A percentile compares a stretch with the other conserved stretches of the same genome.
Conservation (phyloP, 2,888 invertebrate genomes). For the Chelonus formosanus region DNA sequence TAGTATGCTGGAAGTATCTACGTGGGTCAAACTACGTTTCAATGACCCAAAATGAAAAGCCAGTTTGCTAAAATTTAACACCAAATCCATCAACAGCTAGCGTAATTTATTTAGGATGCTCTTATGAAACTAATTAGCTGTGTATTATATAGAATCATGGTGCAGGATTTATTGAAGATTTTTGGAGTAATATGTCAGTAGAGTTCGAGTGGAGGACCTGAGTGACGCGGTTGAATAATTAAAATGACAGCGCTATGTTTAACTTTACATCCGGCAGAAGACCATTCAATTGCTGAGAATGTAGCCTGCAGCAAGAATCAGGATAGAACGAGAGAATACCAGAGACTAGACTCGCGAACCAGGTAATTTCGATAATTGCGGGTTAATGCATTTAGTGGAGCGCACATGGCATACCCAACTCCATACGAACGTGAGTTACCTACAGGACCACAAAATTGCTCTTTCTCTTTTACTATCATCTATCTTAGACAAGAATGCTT, state of each 20-base stretch:
- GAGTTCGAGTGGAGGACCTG: slow-evolving; percentile 5
- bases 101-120: not conserved
- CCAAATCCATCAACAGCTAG: not conserved
- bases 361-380: slow-evolving; percentile 58
- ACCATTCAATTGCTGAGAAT: slow-evolving; percentile 6
- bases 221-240: slow-evolving; percentile 21
- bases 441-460: slow-evolving; percentile 45
- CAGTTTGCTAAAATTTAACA: slow-evolving; percentile 18
- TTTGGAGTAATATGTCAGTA: not conserved
- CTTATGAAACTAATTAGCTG: no score
- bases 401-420: slow-evolving; percentile 47
- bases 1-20: slow-evolving; percentile 14
- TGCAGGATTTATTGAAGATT: no score
- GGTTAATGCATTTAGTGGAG: slow-evolving; percentile 55
- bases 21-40: slow-evolving; percentile 8
- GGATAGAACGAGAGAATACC: slow-evolving; percentile 9
- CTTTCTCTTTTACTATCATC: not conserved
- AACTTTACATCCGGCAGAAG: slow-evolving; percentile 5
- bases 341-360: slow-evolving; percentile 40
- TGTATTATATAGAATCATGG: no score
- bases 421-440: slow-evolving; percentile 49
- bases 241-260: slow-evolving; percentile 5
- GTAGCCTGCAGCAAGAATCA: not conserved
- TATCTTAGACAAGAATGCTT: slow-evolving; percentile 5
- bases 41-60: slow-evolving; percentile 7